phyloP scores from a whole-genome alignment of 2,113 vertebrate genomes.

The Myxocyprinus asiaticus region DNA sequence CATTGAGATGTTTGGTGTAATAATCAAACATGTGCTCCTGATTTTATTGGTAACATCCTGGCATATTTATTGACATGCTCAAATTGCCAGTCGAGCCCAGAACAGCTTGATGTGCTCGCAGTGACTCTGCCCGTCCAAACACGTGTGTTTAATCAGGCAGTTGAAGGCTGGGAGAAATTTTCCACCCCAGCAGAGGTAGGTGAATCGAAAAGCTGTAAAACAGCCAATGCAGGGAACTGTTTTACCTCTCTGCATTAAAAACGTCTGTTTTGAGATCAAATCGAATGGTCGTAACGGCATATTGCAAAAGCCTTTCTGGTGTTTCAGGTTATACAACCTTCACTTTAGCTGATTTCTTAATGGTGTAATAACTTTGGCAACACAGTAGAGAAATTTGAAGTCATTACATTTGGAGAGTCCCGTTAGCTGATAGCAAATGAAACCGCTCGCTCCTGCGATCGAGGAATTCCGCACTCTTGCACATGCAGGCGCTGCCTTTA shows the following conservation, averaged over 20 bases:
- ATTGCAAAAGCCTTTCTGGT: conserved; percentile 17
- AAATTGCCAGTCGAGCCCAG: neutral
- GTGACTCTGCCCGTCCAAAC: conserved; percentile 53
- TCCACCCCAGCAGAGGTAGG: conserved; percentile 52
- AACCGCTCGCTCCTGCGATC: too few species aligned
- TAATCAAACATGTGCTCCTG: too few species aligned
- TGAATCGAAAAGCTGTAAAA: conserved; percentile 43
- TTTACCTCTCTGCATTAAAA: neutral
- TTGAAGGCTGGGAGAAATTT: conserved; percentile 54
- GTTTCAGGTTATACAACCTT: conserved; percentile 22
- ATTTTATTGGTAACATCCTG: neutral
- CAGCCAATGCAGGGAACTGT: neutral
- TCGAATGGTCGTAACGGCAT: neutral
- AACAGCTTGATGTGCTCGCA: conserved; percentile 33
- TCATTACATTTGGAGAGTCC: too few species aligned
- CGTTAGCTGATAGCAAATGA: too few species aligned
- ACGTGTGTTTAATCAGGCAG: conserved; percentile 42
- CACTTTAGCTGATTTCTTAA: too few species aligned
- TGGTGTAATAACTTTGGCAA: too few species aligned
- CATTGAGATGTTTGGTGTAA: too few species aligned
- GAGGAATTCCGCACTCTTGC: conserved; percentile 53
- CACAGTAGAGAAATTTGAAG: too few species aligned
- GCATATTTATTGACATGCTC: neutral
- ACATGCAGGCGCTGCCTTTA: neutral
- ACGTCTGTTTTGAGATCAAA: too few species aligned